Percentiles rank a stretch among this genome's conserved stretches.
Evolutionary conservation across 1,140 invertebrate species (phyloP).

Genomic region (Pseudomyrmex sp.): DNA sequence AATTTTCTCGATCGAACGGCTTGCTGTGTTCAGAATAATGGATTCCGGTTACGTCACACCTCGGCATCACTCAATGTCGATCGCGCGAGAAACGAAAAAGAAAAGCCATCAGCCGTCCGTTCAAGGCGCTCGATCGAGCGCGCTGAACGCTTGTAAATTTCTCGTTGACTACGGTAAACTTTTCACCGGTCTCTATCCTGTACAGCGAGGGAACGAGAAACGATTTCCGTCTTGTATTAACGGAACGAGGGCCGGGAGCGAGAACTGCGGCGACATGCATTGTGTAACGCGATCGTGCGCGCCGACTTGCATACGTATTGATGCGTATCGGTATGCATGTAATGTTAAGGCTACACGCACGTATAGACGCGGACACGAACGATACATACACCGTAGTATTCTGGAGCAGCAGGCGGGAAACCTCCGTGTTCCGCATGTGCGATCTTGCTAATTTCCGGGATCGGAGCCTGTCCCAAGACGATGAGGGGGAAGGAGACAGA

Average conservation of each 20-base stretch:
- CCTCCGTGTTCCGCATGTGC: slow-evolving; percentile 70
- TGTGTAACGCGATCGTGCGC: slow-evolving; percentile 18
- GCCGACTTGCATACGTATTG: slow-evolving; percentile 33
- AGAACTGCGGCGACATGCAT: slow-evolving; percentile 16
- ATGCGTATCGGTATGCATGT: slow-evolving; percentile 31
- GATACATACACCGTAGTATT: neutral
- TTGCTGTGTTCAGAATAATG: slow-evolving; percentile 25
- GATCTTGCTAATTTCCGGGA: slow-evolving; percentile 81
- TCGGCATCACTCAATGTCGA: slow-evolving; percentile 45
- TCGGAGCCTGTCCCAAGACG: slow-evolving; percentile 65
- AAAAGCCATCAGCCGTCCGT: slow-evolving; percentile 28
- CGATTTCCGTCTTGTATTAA: slow-evolving; percentile 35
- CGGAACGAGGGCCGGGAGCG: slow-evolving; percentile 11
- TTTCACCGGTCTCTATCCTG: slow-evolving; percentile 20
- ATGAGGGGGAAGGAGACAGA: neutral
- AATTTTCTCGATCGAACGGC: slow-evolving; percentile 26
- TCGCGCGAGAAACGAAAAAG: slow-evolving; percentile 39
- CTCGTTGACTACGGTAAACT: slow-evolving; percentile 54
- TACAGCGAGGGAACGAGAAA: neutral
- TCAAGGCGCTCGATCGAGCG: slow-evolving; percentile 33
- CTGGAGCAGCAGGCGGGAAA: slow-evolving; percentile 50
- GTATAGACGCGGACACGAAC: neutral
- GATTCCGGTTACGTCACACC: slow-evolving; percentile 34
- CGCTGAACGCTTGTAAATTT: slow-evolving; percentile 51
- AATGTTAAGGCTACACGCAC: slow-evolving; percentile 2